Evolutionary conservation across 2,113 vertebrate species (phyloP), one percentile per base, ranked within the genome.

Genomic region (Eudorcas thomsonii): DNA sequence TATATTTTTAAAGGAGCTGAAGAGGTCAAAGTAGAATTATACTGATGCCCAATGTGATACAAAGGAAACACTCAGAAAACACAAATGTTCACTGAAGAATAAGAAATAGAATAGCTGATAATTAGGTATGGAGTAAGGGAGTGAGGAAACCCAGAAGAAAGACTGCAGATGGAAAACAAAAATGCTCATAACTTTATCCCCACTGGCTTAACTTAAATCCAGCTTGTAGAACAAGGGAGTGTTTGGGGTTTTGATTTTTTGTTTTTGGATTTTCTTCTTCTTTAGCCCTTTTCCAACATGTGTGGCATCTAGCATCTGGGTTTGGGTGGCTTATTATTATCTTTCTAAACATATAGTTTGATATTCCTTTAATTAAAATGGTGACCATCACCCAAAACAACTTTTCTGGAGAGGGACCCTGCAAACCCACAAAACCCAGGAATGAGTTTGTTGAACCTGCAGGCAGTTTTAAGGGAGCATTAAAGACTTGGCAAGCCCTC

Each of bases 321-420:
- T 80, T 84, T 95, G 90, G 14, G 74, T 91, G 83, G 77, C 57
- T 96, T 96, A 95, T 93, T 94, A 95, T 91, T 96, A 93, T 94
- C 91, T 97, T 88, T 90, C 77, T 82, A 96, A 97, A 94, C 96
- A 97, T 96, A 91, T 33, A 97, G 85, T 96, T 95, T 96, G 86
- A 97, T 97, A 97, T 93, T 96, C 91, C 96, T 95, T 97, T 98
- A 97, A 96, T 98, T 97, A 97, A 94, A 96, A 92, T 67, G 86
- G 52, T 97, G 90, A 96, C 91, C 97, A 98, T 86, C 95, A 71
- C 82, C 90, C 94, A 80, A 96, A 97, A 52, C 7, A 84, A 97
- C 93, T 96, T 98, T 98, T 97, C 96, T 97, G 88, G 82, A 96
- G 67, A 97, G 23, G 84, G 57, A 81, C 91, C 82, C 62, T 90